Conservation (phyloP, 1,140 invertebrate genomes). For the Euura saliciscinereae region DNA sequence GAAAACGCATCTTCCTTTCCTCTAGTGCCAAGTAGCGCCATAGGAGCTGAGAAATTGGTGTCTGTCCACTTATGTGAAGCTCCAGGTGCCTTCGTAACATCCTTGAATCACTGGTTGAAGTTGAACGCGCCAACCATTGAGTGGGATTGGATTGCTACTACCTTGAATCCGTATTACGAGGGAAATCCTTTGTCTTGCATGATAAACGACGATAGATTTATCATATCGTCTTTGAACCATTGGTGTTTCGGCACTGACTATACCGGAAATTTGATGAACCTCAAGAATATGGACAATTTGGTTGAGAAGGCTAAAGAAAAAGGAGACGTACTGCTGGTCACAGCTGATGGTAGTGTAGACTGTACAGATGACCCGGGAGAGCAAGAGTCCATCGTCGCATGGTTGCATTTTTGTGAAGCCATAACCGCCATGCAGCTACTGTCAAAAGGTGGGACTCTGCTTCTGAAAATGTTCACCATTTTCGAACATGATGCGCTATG, state of each 20-base stretch:
- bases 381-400: constrained; percentile 80
- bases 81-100: constrained; percentile 90
- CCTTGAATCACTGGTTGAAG: constrained; percentile 86
- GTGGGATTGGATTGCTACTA: constrained; percentile 87
- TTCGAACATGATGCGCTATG: constrained; percentile 84
- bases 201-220: constrained; percentile 87
- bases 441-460: constrained; percentile 74
- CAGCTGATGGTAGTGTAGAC: constrained; percentile 93
- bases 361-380: constrained; percentile 83
- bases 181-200: constrained; percentile 75
- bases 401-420: constrained; percentile 83
- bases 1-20: constrained; percentile 76
- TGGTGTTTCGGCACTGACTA: constrained; percentile 88
- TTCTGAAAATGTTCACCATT: constrained; percentile 93
- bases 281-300: constrained; percentile 70
- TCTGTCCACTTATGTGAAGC: constrained; percentile 93
- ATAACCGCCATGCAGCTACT: constrained; percentile 76
- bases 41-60: constrained; percentile 61
- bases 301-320: constrained; percentile 49
- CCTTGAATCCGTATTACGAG: constrained; percentile 92
- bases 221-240: constrained; percentile 74
- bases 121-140: constrained; percentile 61
- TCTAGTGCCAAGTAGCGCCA: constrained; percentile 62
- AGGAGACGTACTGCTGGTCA: constrained; percentile 70
- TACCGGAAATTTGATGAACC: constrained; percentile 81